Conservation (phyloP, 1,140 invertebrate species). For the Meloidogyne exigua region DNA sequence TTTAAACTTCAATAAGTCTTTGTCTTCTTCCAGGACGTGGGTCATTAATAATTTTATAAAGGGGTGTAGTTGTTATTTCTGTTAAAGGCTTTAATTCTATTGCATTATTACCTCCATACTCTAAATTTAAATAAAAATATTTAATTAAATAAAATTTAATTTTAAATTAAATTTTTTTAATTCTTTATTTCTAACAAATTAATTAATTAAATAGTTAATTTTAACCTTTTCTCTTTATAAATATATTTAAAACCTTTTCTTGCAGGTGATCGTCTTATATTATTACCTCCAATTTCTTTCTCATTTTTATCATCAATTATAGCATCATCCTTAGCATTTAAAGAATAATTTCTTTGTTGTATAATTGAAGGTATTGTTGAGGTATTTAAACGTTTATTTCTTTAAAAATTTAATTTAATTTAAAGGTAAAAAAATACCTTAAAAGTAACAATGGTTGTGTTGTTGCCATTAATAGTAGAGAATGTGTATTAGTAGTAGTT, state of each 20-base stretch:
- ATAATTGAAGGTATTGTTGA: not conserved
- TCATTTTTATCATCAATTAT: slow-evolving; percentile 1
- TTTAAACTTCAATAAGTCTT: slow-evolving; percentile 35
- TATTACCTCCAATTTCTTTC: not conserved
- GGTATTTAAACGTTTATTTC: not conserved
- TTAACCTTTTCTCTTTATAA: too few relatives aligned
- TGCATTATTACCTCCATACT: not conserved
- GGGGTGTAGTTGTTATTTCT: slow-evolving; percentile 41
- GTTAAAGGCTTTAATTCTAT: not conserved
- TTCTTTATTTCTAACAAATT: too few relatives aligned
- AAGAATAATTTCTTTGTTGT: slow-evolving; percentile 5
- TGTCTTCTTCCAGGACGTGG: slow-evolving; percentile 42
- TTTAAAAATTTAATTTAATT: not conserved
- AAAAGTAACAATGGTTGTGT: not conserved
- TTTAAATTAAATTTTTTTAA: too few relatives aligned
- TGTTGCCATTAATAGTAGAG: not conserved
- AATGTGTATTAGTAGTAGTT: too few relatives aligned
- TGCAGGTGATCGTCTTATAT: not conserved
- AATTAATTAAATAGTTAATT: too few relatives aligned
- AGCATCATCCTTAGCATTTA: not conserved
- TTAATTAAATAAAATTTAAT: not conserved
- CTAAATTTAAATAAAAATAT: not conserved
- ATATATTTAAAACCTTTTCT: not conserved
- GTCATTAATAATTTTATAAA: slow-evolving; percentile 56
- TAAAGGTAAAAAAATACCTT: not conserved